phyloP scores from a whole-genome alignment of 2,113 vertebrate genomes.

The Amphiprion ocellaris region DNA sequence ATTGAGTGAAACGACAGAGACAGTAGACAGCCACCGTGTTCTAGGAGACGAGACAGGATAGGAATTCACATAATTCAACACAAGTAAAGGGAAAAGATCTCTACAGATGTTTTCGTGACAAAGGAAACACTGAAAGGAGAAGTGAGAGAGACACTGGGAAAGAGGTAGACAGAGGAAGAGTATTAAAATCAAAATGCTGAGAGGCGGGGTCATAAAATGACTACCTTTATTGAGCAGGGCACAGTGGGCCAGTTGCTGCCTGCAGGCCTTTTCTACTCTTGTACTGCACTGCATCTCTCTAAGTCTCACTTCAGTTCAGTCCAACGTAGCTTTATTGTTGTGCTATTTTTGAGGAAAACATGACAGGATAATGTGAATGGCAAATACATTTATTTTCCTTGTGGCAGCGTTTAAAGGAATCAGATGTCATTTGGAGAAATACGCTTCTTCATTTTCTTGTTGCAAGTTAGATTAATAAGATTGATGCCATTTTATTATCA shows the following conservation, averaged over 20 bases:
- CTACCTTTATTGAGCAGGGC: slow-evolving; percentile 69
- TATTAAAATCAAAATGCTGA: slow-evolving; percentile 68
- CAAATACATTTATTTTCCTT: background rate
- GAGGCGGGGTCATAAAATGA: slow-evolving; percentile 64
- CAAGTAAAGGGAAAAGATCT: slow-evolving; percentile 15
- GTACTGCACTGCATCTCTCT: slow-evolving; percentile 24
- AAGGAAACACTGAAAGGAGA: slow-evolving; percentile 31
- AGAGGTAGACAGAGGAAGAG: slow-evolving; percentile 22
- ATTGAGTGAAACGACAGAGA: slow-evolving; percentile 7
- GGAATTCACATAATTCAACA: slow-evolving; percentile 16
- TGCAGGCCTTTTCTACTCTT: slow-evolving; percentile 47
- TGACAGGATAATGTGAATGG: background rate
- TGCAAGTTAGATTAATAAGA: too few relatives aligned
- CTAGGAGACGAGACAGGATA: background rate
- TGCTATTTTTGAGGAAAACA: background rate
- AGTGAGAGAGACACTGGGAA: slow-evolving; percentile 28
- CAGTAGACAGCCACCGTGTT: background rate
- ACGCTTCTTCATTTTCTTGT: too few relatives aligned
- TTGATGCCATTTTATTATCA: too few relatives aligned
- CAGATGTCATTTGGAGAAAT: background rate
- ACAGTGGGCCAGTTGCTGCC: slow-evolving; percentile 57
- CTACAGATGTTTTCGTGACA: slow-evolving; percentile 13
- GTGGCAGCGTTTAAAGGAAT: background rate
- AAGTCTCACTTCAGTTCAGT: background rate
- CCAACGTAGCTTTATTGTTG: background rate